Evolutionary conservation across 2,113 vertebrate genomes (phyloP).

Genomic region (Nannobrachium achirus): DNA sequence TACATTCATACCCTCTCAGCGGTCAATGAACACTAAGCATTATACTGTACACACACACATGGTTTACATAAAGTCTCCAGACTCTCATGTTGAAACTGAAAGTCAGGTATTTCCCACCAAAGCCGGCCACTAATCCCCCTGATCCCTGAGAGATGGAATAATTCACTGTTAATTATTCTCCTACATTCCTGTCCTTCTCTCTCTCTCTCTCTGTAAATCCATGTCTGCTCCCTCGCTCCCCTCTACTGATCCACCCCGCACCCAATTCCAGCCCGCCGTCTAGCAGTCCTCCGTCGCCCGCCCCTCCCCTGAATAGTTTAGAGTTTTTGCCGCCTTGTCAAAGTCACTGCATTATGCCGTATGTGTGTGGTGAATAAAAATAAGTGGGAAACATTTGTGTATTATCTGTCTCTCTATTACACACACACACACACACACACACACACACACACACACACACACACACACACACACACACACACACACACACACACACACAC

Average conservation of each 20-base stretch:
- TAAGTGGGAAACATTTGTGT: constrained; percentile 54
- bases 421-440: neutral
- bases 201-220: constrained; percentile 61
- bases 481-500: no score
- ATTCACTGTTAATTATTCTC: constrained; percentile 74
- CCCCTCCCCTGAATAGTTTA: neutral
- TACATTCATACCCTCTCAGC: no score
- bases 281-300: no score
- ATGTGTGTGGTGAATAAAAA: constrained; percentile 59
- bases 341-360: constrained; percentile 34
- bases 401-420: constrained; percentile 15
- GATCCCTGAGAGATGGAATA: constrained; percentile 71
- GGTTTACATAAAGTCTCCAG: constrained; percentile 56
- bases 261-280: constrained; percentile 37
- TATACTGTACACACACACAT: constrained; percentile 2
- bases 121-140: constrained; percentile 71
- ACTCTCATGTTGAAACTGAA: constrained; percentile 62
- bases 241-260: constrained; percentile 30
- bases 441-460: neutral
- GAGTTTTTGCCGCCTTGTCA: constrained; percentile 38
- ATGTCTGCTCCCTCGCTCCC: constrained; percentile 47
- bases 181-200: constrained; percentile 49
- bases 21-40: no score
- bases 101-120: constrained; percentile 69
- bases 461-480: no score